A percentile compares a stretch with the other conserved stretches of the same genome.
These are phyloP conservation scores for Maniola hyperantus DNA, from an alignment of 2,888 invertebrate genomes.

Conservation along the genomic window DNA sequence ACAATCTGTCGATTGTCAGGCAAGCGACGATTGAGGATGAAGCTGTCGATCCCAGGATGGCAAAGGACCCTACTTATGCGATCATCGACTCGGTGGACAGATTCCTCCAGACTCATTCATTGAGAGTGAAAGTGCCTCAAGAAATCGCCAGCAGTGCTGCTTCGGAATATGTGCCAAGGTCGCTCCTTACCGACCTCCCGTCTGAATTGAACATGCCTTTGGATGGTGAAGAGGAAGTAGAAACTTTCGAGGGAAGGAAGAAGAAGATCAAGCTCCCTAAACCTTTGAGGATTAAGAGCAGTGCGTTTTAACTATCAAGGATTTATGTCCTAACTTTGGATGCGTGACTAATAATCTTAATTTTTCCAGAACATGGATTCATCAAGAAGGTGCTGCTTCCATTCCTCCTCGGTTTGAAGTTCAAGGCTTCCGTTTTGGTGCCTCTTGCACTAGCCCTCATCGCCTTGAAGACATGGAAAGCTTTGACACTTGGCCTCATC, in stretches of 20 bases:
- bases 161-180: conserved; percentile 84
- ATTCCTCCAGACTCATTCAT: conserved; percentile 89
- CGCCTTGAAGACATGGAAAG: conserved; percentile 95
- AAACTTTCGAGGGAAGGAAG: conserved; percentile 73
- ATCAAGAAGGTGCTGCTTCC: conserved; percentile 93
- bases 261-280: conserved; percentile 80
- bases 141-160: conserved; percentile 82
- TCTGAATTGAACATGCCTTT: conserved; percentile 88
- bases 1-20: conserved; percentile 88
- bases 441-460: conserved; percentile 91
- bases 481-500: conserved; percentile 91
- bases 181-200: conserved; percentile 84
- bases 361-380: conserved; percentile 88
- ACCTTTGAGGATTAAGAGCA: conserved; percentile 78
- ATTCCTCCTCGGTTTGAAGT: conserved; percentile 92
- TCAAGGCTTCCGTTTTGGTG: conserved; percentile 92
- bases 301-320: conserved; percentile 52
- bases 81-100: conserved; percentile 88
- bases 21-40: conserved; percentile 55
- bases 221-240: conserved; percentile 79
- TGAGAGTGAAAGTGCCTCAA: conserved; percentile 88
- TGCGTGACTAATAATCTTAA: conserved; percentile 30
- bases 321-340: background rate
- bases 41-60: conserved; percentile 72
- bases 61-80: conserved; percentile 80